phyloP scores from a whole-genome alignment of 2,888 invertebrate genomes.

The Leucania comma region DNA sequence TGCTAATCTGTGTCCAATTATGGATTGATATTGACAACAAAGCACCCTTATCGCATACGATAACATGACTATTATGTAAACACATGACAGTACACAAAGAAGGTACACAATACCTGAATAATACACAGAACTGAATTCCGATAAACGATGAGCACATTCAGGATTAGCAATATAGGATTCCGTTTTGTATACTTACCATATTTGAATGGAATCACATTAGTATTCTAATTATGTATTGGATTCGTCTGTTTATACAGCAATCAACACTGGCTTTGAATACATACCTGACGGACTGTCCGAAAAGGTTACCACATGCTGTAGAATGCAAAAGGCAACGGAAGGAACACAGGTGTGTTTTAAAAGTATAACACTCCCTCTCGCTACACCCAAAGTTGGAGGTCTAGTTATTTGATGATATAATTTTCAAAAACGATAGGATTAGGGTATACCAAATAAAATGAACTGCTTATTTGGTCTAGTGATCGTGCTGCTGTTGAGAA shows the following conservation, averaged over 20 bases:
- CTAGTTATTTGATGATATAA: too few species aligned
- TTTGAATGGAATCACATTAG: not conserved
- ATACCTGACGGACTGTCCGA: too few species aligned
- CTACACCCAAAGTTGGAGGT: too few species aligned
- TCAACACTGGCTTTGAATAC: too few species aligned
- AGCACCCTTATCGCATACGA: not conserved
- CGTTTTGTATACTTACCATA: not conserved
- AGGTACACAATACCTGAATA: slow-evolving; percentile 1
- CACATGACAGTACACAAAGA: not conserved
- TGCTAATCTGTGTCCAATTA: not conserved
- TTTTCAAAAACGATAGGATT: too few species aligned
- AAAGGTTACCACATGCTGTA: too few species aligned
- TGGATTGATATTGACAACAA: not conserved
- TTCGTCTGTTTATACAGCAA: not conserved
- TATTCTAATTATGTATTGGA: not conserved
- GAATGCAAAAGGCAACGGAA: too few species aligned
- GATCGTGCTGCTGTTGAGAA: too few species aligned
- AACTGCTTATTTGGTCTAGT: too few species aligned
- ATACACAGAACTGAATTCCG: not conserved
- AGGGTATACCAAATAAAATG: too few species aligned
- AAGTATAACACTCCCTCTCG: too few species aligned
- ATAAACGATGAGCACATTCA: slow-evolving; percentile 8
- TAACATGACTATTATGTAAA: not conserved
- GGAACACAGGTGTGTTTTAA: too few species aligned
- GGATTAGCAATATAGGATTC: not conserved